Base-by-base conservation (phyloP, 2,797 vertebrate species). In the Dendrocincla tyrannina region DNA sequence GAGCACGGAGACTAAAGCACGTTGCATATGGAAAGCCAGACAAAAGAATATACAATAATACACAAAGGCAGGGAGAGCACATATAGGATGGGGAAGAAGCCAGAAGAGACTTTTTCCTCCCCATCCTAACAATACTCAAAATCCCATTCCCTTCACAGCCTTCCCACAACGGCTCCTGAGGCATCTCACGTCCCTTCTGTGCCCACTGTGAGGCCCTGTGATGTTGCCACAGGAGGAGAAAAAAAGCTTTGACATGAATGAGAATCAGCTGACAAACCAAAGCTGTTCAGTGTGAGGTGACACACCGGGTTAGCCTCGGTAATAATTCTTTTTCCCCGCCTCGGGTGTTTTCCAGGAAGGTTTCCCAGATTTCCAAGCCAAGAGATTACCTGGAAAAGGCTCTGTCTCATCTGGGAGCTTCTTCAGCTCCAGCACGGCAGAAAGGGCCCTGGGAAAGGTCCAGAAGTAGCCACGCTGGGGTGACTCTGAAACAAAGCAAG, bases 31-130 rank as follows among this genome's bases (percentile, higher is more conserved):
- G 89, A 89, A 95, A 78, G 18, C 13, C 53, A 95, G 85, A 94
- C 91, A 96, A 96, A 96, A 81, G 94, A 85, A 93, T 59, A 93
- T 28, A 84, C 76, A 92, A 94, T 79, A 84, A 89, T 73, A 49
- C 73, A 93, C 91, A 93, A 88, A 95, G 78, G 74, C 76, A 87
- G 59, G 73, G 53, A 73, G 50, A 96, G 32, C 82, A 82, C 63
- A 39, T 55, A 72, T 41, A 89, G 77, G 44, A 56, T 6, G 9
- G 79, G 79, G 91, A 80, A 74, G 59, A 85, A 85, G 49, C 74
- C 76, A 94, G 67, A 80, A 90, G 55, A 85, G 75, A 88, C 5
- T 2, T 96, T 89, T 94, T 92, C 92, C 88, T 95, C 58, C 44
- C 82, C 27, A 41, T 83, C 37, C 32, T 84, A 58, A 85, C 87